Percentiles rank a stretch among this genome's conserved stretches.
Evolutionary conservation across 2,797 vertebrate species (phyloP).

Genomic region (Enteromius trimaculatus): DNA sequence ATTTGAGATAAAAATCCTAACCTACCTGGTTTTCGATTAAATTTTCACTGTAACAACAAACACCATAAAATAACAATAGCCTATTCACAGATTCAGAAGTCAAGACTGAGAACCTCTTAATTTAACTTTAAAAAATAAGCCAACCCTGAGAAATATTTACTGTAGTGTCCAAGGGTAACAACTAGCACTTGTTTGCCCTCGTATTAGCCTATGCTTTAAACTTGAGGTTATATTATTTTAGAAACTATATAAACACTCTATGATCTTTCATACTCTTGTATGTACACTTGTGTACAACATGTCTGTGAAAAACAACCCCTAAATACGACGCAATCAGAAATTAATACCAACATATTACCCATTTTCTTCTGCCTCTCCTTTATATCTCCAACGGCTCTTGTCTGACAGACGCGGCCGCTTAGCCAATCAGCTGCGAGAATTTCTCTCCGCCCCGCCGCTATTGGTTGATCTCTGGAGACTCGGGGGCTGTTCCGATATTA

Average conservation of each 20-base stretch:
- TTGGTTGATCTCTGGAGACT: constrained; percentile 84
- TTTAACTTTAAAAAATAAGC: neutral
- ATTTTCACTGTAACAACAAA: neutral
- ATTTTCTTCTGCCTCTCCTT: constrained; percentile 69
- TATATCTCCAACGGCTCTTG: constrained; percentile 65
- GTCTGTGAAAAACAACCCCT: constrained; percentile 64
- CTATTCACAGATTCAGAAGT: neutral
- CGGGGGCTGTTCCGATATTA: constrained; percentile 81
- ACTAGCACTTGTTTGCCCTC: neutral
- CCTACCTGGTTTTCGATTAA: no score
- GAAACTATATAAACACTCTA: neutral
- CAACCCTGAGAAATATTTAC: neutral
- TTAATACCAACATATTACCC: constrained; percentile 78
- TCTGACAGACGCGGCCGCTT: constrained; percentile 78
- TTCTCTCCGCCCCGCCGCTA: constrained; percentile 75
- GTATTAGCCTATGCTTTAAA: neutral
- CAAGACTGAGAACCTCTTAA: neutral
- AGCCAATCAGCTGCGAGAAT: constrained; percentile 82
- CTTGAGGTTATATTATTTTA: neutral
- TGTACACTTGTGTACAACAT: constrained; percentile 75
- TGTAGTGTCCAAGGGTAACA: neutral
- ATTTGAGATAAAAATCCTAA: neutral
- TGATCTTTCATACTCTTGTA: neutral
- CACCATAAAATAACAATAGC: neutral
- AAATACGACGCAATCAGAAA: constrained; percentile 66